Evolutionary conservation across 2,797 vertebrate species (phyloP).

Genomic region (Lepus townsendii): DNA sequence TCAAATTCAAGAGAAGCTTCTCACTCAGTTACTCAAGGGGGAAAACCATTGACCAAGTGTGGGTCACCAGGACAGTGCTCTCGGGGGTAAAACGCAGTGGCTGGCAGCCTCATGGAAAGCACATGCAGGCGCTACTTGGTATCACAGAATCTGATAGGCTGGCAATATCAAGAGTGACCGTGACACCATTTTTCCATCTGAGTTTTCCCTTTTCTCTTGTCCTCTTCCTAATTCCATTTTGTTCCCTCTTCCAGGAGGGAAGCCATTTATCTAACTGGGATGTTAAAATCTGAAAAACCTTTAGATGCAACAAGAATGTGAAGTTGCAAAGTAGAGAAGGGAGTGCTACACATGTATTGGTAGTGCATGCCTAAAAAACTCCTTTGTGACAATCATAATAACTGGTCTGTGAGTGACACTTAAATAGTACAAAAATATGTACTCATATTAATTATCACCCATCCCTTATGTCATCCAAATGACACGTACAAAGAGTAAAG

Average conservation of each 20-base stretch:
- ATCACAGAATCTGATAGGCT: neutral
- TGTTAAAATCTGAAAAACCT: conserved; percentile 63
- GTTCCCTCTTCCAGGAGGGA: neutral
- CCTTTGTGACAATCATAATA: neutral
- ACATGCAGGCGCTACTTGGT: neutral
- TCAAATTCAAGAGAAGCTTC: neutral
- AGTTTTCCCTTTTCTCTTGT: conserved; percentile 20
- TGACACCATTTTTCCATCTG: neutral
- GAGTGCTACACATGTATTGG: neutral
- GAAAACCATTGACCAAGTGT: neutral
- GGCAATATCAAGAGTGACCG: neutral
- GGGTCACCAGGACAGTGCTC: neutral
- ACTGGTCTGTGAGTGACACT: neutral
- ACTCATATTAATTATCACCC: neutral
- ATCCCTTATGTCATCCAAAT: neutral
- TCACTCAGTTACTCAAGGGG: neutral
- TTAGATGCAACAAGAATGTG: conserved; percentile 6
- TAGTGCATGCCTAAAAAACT: neutral
- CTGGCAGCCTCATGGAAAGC: neutral
- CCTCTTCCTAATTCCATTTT: conserved; percentile 26
- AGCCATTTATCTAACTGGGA: neutral
- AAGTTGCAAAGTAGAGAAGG: neutral
- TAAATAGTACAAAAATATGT: neutral
- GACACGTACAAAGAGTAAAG: neutral
- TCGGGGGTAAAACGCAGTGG: neutral